phyloP scores from a whole-genome alignment of 2,888 invertebrate species.

The Vesta saturnalis region DNA sequence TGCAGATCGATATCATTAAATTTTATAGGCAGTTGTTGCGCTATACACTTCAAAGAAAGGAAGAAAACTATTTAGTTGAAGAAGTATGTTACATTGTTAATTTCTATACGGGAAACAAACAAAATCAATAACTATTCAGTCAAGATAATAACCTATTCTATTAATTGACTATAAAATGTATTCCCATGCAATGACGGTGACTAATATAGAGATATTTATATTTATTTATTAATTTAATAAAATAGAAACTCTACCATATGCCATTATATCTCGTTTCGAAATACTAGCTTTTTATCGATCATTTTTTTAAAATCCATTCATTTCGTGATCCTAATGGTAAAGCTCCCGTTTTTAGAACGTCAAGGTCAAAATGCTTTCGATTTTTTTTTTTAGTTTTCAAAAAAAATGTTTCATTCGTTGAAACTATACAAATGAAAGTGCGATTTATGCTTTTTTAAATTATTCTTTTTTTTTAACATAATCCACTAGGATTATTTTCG shows the following conservation, averaged over 20 bases:
- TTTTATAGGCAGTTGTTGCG: constrained; percentile 30
- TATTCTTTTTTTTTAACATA: no score
- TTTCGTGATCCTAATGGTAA: no score
- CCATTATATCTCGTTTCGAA: no score
- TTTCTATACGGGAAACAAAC: constrained; percentile 13
- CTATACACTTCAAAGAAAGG: constrained; percentile 25
- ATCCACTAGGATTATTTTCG: no score
- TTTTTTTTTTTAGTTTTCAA: no score
- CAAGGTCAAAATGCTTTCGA: no score
- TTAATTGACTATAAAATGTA: constrained; percentile 16
- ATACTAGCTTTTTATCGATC: no score
- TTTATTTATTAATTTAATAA: neutral
- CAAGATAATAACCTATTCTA: constrained; percentile 10
- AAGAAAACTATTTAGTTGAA: constrained; percentile 23
- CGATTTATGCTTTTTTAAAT: no score
- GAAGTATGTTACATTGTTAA: constrained; percentile 21
- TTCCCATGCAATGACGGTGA: neutral
- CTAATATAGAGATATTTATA: constrained; percentile 8
- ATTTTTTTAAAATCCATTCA: no score
- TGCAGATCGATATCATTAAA: constrained; percentile 33
- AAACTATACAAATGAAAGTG: no score
- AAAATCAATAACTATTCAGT: constrained; percentile 8
- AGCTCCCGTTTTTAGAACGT: no score
- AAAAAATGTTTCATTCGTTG: no score
- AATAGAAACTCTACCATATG: constrained; percentile 1